Evolutionary conservation across 2,113 vertebrate genomes (phyloP).

Genomic region (Rana temporaria): DNA sequence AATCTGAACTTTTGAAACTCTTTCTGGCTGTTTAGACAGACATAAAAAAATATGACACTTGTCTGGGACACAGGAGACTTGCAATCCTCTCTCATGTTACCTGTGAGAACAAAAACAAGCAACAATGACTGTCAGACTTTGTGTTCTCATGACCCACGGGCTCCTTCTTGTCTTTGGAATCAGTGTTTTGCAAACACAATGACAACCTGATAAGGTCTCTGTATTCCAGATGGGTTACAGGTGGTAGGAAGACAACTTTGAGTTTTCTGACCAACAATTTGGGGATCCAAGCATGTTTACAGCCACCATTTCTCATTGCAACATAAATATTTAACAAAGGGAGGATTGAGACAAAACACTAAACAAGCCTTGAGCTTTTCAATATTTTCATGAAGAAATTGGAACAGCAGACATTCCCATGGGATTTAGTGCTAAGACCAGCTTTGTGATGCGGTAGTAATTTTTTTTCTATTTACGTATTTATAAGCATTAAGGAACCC

Average conservation of each 20-base stretch:
- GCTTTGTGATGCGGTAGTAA: too few species aligned
- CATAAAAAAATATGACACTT: constrained; percentile 28
- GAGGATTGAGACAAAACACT: background rate
- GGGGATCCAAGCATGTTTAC: background rate
- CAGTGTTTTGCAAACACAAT: constrained; percentile 41
- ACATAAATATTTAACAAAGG: background rate
- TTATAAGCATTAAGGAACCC: too few species aligned
- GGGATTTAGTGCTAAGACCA: background rate
- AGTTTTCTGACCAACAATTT: constrained; percentile 7
- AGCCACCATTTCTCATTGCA: background rate
- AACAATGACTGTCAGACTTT: constrained; percentile 24
- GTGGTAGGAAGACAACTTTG: constrained; percentile 18
- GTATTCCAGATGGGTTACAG: background rate
- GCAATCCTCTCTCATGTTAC: constrained; percentile 30
- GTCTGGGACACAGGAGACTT: constrained; percentile 6
- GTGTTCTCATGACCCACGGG: constrained; percentile 38
- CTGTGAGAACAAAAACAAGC: constrained; percentile 19
- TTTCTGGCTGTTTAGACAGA: background rate
- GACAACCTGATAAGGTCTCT: constrained; percentile 38
- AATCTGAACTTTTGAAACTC: constrained; percentile 7
- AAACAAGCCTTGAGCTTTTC: background rate
- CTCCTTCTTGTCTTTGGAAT: constrained; percentile 14
- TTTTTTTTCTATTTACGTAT: too few species aligned
- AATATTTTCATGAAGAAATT: constrained; percentile 6
- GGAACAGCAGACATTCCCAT: constrained; percentile 12